These are phyloP conservation scores for Entomobrya multifasciata DNA, from an alignment of 2,888 invertebrate genomes.

Conservation along the genomic window DNA sequence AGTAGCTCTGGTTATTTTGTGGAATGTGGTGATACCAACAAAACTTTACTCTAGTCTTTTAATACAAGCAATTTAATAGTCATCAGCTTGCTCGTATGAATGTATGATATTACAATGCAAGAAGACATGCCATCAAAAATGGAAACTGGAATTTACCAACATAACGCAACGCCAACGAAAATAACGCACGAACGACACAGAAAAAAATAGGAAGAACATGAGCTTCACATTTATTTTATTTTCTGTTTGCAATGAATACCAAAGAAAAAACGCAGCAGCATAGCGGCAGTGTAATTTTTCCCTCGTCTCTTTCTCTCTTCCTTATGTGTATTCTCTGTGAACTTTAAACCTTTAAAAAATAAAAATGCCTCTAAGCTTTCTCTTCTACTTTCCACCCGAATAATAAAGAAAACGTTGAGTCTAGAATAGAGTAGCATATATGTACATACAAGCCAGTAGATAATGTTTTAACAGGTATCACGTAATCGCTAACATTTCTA, in stretches of 20 bases:
- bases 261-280: neutral
- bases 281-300: neutral
- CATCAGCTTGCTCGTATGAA: too few species aligned
- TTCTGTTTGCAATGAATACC: slow-evolving; percentile 41
- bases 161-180: neutral
- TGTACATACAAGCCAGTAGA: neutral
- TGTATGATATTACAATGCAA: too few species aligned
- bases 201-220: neutral
- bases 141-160: too few species aligned
- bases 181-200: neutral
- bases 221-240: slow-evolving; percentile 33
- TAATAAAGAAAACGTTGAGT: neutral
- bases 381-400: neutral
- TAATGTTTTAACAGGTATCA: slow-evolving; percentile 41
- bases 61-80: too few species aligned
- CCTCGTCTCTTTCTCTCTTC: neutral
- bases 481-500: slow-evolving; percentile 38
- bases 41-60: too few species aligned
- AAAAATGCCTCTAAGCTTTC: slow-evolving; percentile 40
- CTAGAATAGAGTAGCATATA: neutral
- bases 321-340: slow-evolving; percentile 20
- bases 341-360: slow-evolving; percentile 52
- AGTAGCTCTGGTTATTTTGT: slow-evolving; percentile 53
- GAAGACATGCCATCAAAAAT: neutral
- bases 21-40: slow-evolving; percentile 25